phyloP scores from a whole-genome alignment of 2,113 vertebrate genomes.

The Grammomys dolichurus region DNA sequence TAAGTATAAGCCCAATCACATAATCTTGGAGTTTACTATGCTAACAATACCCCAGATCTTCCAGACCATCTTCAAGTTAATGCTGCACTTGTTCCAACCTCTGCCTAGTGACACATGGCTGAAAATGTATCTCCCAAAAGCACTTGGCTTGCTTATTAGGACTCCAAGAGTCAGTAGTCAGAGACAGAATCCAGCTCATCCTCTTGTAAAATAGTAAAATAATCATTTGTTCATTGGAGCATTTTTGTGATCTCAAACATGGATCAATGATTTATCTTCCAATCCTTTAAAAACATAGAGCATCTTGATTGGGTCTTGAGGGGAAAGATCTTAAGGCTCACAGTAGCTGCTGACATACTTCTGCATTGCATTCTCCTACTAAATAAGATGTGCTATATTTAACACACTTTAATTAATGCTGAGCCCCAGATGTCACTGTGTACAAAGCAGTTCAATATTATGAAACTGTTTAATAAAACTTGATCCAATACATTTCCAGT shows the following conservation, averaged over 20 bases:
- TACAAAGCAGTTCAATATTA: constrained; percentile 37
- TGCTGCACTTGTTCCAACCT: not conserved
- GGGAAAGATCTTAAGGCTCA: not conserved
- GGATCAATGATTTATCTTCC: constrained; percentile 22
- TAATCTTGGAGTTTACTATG: not conserved
- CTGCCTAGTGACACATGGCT: not conserved
- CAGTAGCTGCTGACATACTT: constrained; percentile 33
- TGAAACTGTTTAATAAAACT: constrained; percentile 28
- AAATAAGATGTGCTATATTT: constrained; percentile 43
- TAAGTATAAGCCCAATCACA: not conserved
- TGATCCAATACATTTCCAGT: not conserved
- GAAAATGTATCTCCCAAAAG: not conserved
- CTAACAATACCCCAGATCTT: not conserved
- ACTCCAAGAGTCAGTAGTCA: not conserved
- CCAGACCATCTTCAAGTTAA: not conserved
- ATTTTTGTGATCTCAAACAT: not conserved
- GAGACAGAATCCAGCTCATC: not conserved
- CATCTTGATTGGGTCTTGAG: not conserved
- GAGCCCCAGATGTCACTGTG: constrained; percentile 15
- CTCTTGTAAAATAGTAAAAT: not conserved
- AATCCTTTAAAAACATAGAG: not conserved
- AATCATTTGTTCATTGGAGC: not conserved
- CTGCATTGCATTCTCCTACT: constrained; percentile 7
- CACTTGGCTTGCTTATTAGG: not conserved
- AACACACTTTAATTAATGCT: constrained; percentile 63